Evolutionary conservation across 2,888 invertebrate species (phyloP).

Genomic region (Synergus itoensis): DNA sequence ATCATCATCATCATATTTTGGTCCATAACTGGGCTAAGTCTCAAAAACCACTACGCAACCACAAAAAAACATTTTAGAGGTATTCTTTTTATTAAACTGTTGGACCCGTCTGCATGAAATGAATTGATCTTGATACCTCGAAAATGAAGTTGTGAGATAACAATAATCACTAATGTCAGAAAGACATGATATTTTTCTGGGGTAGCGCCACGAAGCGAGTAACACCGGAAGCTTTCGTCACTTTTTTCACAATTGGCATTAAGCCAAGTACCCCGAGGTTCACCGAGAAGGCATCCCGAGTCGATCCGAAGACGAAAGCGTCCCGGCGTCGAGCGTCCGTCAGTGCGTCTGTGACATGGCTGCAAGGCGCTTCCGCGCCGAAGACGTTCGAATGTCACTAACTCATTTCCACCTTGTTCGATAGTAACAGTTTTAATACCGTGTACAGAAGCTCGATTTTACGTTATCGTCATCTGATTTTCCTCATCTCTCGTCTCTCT

Average conservation of each 20-base stretch:
- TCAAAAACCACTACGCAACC: neutral
- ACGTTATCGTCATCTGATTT: constrained; percentile 39
- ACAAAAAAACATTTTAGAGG: no score
- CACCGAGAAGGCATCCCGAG: constrained; percentile 75
- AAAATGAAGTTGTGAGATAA: constrained; percentile 20
- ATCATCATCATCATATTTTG: no score
- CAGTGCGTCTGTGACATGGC: constrained; percentile 77
- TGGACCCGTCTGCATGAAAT: neutral
- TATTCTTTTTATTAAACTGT: no score
- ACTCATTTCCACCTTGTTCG: constrained; percentile 34
- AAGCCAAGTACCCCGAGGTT: constrained; percentile 74
- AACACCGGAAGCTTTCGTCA: constrained; percentile 45
- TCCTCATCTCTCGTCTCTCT: constrained; percentile 45
- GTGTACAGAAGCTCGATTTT: constrained; percentile 41
- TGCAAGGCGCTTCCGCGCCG: constrained; percentile 74
- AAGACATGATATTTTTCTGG: constrained; percentile 37
- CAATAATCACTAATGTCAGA: neutral
- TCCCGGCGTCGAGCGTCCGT: constrained; percentile 77
- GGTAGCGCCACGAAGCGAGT: constrained; percentile 43
- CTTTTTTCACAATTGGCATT: constrained; percentile 60
- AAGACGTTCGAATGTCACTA: constrained; percentile 45
- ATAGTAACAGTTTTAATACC: constrained; percentile 19
- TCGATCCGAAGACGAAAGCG: constrained; percentile 73
- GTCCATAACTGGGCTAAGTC: constrained; percentile 33
- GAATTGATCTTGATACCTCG: constrained; percentile 38